Evolutionary conservation across 92 coral and sea anemone species (phyloP).

Genomic region (Metridium senile): DNA sequence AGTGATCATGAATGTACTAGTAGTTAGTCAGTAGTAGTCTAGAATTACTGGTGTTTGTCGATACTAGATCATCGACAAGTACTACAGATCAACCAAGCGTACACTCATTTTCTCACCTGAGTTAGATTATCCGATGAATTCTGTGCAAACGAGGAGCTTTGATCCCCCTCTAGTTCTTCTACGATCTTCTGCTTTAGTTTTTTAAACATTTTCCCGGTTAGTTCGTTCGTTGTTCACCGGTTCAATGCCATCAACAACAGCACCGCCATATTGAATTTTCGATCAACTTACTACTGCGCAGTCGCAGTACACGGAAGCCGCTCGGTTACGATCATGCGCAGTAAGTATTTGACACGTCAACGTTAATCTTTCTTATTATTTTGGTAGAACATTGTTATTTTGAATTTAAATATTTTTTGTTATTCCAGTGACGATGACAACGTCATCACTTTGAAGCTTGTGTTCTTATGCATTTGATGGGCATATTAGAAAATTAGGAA

Average conservation of each 20-base stretch:
- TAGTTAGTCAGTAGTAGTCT: neutral
- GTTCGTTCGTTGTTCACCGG: slow-evolving; percentile 41
- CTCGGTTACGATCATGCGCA: slow-evolving; percentile 60
- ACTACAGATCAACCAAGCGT: slow-evolving; percentile 41
- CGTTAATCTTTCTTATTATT: slow-evolving; percentile 18
- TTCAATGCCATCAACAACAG: slow-evolving; percentile 41
- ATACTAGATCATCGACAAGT: neutral
- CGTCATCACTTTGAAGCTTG: no score
- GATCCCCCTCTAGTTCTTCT: slow-evolving; percentile 94
- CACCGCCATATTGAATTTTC: slow-evolving; percentile 95
- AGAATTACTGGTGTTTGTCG: slow-evolving; percentile 6
- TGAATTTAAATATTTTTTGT: no score
- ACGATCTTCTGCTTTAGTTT: slow-evolving; percentile 93
- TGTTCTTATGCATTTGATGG: no score
- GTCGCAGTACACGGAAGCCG: slow-evolving; percentile 23
- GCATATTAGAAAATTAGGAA: no score
- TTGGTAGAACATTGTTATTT: no score
- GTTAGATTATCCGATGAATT: slow-evolving; percentile 25
- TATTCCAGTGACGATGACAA: no score
- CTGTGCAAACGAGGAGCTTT: slow-evolving; percentile 62
- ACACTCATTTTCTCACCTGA: slow-evolving; percentile 22
- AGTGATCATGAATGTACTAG: slow-evolving; percentile 28
- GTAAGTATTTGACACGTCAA: slow-evolving; percentile 75
- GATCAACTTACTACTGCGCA: slow-evolving; percentile 41
- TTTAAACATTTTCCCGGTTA: slow-evolving; percentile 81